Base-by-base conservation (phyloP, 2,113 vertebrate species). In the Telmatochromis sp. region DNA sequence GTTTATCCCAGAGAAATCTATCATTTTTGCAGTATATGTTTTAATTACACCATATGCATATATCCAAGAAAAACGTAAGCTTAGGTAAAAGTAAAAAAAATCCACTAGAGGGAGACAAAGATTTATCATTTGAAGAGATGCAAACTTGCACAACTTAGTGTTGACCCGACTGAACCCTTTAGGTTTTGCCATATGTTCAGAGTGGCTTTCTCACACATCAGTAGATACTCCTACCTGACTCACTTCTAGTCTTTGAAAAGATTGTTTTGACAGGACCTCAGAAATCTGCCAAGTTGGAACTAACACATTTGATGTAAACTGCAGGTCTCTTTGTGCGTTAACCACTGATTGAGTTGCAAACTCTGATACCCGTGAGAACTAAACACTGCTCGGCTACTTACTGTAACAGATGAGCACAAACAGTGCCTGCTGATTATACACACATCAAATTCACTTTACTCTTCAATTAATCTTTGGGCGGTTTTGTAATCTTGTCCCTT, bases 21-120 rank as follows among this genome's bases (percentile, higher is more conserved):
- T 10, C 13, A 45, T 6, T 78, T 51, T 51, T 51, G 10, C 26
- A 51, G 15, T 4, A 33, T 31, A 33, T 14, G 40, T 82, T 47
- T 60, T 2, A 6, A 53, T 19, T 49, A 49, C 42, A 31, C 42
- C 15, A 49, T 10, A 6, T 15, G 10, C 11, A 15, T 11, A 13
- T 15, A 21, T 26, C 6, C 6, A 4, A 55, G 21, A 19, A 58
- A 13, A 31, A 5, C 14, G 23, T 3, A 51, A 68, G 9, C 9
- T 54, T 3, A 2, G 11, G n/a, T 7, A 21, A 23, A 35, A 0
- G 31, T 63, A 2, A 12, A 4, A 40, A 14, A 51, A 26, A 26
- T 19, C 94, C 94, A 88, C 90, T 75, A 93, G 94, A 91, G 93
- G 94, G 91, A 81, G 90, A 78, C 92, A 92, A 40, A 89, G 83